phyloP scores from a whole-genome alignment of 2,797 vertebrate species.

The Myotis planiceps region DNA sequence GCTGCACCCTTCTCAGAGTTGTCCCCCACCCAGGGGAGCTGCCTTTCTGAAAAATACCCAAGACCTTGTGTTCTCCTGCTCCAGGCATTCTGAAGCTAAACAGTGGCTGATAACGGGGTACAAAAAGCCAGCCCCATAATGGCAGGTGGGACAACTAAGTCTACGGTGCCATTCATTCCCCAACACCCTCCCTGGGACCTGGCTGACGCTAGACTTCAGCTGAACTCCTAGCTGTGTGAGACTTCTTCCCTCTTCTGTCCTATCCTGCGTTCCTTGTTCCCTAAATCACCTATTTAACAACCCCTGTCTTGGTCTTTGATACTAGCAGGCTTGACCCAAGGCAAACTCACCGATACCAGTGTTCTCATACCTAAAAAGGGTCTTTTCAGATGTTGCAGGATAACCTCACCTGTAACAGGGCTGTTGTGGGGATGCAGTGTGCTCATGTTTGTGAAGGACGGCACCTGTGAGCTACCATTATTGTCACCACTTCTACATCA shows the following conservation, averaged over 20 bases:
- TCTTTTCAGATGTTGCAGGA: neutral
- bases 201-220: neutral
- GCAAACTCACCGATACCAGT: neutral
- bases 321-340: neutral
- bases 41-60: neutral
- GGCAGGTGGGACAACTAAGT: neutral
- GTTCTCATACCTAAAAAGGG: neutral
- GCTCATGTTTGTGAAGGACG: neutral
- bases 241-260: neutral
- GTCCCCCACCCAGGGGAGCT: neutral
- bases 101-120: rapidly evolving
- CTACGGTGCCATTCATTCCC: rapidly evolving
- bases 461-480: too few species aligned
- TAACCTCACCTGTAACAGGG: neutral
- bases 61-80: neutral
- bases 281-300: neutral
- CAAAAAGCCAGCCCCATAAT: neutral
- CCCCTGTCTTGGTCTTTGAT: neutral
- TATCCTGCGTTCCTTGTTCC: neutral
- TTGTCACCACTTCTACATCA: rapidly evolving
- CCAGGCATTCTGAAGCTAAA: neutral
- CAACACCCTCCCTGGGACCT: neutral
- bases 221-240: too few species aligned
- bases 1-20: neutral
- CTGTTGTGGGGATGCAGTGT: too few species aligned